Percentiles rank a stretch among this genome's conserved stretches.
These are phyloP conservation scores for Drosophila borborema DNA, from an alignment of 2,888 invertebrate species.

Conservation along the genomic window DNA sequence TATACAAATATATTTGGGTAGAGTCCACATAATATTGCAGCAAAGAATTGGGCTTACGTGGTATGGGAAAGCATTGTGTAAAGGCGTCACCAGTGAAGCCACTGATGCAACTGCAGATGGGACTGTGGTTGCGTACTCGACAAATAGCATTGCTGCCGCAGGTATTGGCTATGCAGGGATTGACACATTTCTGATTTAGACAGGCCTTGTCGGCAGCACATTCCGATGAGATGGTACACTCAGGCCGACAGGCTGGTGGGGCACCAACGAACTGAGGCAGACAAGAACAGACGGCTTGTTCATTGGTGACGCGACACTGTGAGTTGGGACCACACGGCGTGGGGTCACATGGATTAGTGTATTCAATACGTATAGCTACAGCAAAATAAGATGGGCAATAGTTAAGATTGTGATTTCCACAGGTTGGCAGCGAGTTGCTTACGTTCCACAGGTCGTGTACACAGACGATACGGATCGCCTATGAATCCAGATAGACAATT, in stretches of 20 bases:
- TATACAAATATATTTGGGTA: neutral
- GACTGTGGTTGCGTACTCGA: conserved; percentile 91
- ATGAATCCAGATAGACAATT: conserved; percentile 90
- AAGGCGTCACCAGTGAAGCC: conserved; percentile 92
- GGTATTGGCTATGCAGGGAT: conserved; percentile 90
- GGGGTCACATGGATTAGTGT: conserved; percentile 88
- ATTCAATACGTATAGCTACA: conserved; percentile 81
- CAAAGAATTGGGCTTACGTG: conserved; percentile 80
- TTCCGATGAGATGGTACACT: conserved; percentile 92
- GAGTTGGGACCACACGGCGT: conserved; percentile 92
- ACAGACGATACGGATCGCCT: conserved; percentile 90
- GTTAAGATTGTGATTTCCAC: neutral
- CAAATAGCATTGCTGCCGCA: conserved; percentile 90
- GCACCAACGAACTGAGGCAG: conserved; percentile 89
- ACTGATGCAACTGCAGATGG: conserved; percentile 90
- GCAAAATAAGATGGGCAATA: neutral
- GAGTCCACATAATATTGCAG: neutral
- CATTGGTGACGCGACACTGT: conserved; percentile 89
- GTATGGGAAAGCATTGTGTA: conserved; percentile 87
- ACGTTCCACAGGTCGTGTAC: conserved; percentile 86
- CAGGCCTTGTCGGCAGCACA: conserved; percentile 91
- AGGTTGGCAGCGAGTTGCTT: conserved; percentile 80
- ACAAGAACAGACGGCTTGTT: conserved; percentile 91
- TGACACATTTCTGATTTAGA: conserved; percentile 90
- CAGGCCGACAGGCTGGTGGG: conserved; percentile 92